Base-by-base conservation (phyloP, 2,888 invertebrate species). In the Shargacucullia verbasci region DNA sequence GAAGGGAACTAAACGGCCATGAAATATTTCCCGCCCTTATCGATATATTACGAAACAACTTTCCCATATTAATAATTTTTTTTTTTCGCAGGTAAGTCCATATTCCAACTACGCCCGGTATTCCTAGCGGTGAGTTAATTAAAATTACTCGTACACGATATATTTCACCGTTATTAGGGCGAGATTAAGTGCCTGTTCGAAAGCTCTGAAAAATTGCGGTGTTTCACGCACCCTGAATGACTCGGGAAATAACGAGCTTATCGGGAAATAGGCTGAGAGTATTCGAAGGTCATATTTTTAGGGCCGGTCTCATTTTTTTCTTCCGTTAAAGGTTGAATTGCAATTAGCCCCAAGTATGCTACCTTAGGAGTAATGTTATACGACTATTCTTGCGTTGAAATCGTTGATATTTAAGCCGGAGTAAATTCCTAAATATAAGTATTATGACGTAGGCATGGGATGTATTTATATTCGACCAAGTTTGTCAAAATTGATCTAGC, bases 1-100 rank as follows among this genome's bases (percentile, higher is more conserved):
- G 29, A 9, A 29, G 20, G 20, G 33, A 37, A 37, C 13, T 1
- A 35, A 13, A n/a, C n/a, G 59, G 29, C 69, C 69, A 3, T 64
- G 69, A 69, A 44, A 40, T 54, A 37, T 44, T 48, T 38, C 14
- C 34, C 13, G 34, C 35, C 29, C 15, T 29, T 43, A 53, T 53
- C 50, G 11, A 69, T 55, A 62, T 33, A 35, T 58, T 31, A 47
- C 45, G 14, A 44, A 55, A 65, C 56, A 50, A 29, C 57, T 68
- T 75, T 43, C 70, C 69, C 60, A 69, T 56, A 61, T 40, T 66
- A 71, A 75, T 71, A 50, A 33, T 46, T 57, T 70, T 60, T 69
- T 59, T 76, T 76, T 64, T 50, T 86, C 82, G 45, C 86, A 87
- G 87, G 87, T 87, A 87, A 85, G 87, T 81, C 60, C 60, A 59